A percentile compares a stretch with the other conserved stretches of the same genome.
phyloP scores from a whole-genome alignment of 1,140 invertebrate genomes.

The Cataglyphis hispanica region DNA sequence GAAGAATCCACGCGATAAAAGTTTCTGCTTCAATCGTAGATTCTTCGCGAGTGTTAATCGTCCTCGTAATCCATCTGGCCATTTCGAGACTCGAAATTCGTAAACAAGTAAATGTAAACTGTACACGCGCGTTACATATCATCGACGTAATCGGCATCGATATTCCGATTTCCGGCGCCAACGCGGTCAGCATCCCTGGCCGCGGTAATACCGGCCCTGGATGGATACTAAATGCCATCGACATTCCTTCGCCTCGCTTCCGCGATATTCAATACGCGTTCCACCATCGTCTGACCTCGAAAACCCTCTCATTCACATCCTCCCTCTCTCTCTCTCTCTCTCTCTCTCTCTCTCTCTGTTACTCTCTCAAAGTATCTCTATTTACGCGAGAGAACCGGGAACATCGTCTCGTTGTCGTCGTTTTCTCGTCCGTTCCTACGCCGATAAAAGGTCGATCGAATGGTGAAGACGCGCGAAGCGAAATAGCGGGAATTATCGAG shows the following conservation, averaged over 20 bases:
- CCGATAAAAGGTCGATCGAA: constrained; percentile 57
- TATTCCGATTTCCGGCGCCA: constrained; percentile 55
- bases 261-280: constrained; percentile 62
- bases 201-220: neutral
- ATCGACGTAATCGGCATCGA: neutral
- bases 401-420: constrained; percentile 18
- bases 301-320: neutral
- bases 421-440: constrained; percentile 37
- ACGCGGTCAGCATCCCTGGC: constrained; percentile 22
- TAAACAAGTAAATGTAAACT: constrained; percentile 11
- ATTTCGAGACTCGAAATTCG: constrained; percentile 22
- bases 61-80: neutral
- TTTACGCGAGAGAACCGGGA: constrained; percentile 32
- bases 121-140: neutral
- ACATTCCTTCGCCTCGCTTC: constrained; percentile 60
- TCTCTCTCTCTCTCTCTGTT: neutral
- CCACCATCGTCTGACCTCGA: constrained; percentile 60
- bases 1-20: neutral
- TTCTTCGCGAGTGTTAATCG: too few species aligned
- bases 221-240: constrained; percentile 40
- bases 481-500: constrained; percentile 47
- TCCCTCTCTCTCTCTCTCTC: neutral
- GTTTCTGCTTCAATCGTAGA: neutral
- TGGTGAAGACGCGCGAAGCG: constrained; percentile 24
- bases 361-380: constrained; percentile 32